Evolutionary conservation across 2,113 vertebrate species (phyloP).

Genomic region (Ailurus styani): DNA sequence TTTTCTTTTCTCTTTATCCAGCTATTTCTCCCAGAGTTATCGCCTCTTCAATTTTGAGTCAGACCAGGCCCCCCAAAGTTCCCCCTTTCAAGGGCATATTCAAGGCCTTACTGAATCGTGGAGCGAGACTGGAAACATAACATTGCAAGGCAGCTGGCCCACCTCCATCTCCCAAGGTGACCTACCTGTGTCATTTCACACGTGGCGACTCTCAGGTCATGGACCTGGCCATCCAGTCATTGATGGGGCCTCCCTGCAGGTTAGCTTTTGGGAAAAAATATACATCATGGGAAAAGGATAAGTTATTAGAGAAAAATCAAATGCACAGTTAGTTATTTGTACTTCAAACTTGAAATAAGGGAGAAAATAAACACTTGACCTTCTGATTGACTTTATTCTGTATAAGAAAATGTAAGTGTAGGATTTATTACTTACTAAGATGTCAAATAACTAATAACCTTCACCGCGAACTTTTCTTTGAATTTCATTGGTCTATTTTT

Average conservation of each 20-base stretch:
- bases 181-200: no score
- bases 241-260: fast-evolving
- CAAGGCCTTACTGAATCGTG: fast-evolving
- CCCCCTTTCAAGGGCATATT: neutral
- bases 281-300: fast-evolving
- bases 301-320: neutral
- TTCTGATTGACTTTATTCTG: neutral
- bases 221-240: fast-evolving
- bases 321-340: neutral
- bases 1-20: neutral
- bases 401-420: neutral
- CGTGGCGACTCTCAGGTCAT: fast-evolving
- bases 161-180: no score
- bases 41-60: neutral
- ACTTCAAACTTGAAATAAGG: neutral
- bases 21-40: neutral
- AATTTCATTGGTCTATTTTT: neutral
- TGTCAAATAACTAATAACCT: neutral
- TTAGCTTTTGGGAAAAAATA: neutral
- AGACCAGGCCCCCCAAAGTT: neutral
- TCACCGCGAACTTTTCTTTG: neutral
- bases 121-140: fast-evolving
- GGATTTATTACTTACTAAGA: neutral
- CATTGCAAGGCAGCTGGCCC: neutral
- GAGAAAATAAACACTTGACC: neutral